Evolutionary conservation across 2,888 invertebrate species (phyloP), one percentile per base, ranked within the genome.

Genomic region (Encarsia formosa): DNA sequence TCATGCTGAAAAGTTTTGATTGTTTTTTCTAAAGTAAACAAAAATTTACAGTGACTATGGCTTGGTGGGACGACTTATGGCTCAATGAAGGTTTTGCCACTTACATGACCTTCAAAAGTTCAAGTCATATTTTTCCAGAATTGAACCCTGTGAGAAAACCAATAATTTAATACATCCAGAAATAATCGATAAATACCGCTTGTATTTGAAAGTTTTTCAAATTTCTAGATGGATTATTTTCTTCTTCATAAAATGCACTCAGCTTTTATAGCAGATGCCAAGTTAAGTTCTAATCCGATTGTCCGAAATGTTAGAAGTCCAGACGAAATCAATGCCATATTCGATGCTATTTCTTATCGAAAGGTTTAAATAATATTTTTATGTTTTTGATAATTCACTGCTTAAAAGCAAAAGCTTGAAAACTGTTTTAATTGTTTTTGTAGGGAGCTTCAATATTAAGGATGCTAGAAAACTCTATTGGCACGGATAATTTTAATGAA

Each of bases 1-100:
- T n/a, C n/a, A n/a, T n/a, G n/a, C n/a, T n/a, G n/a, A n/a, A n/a
- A n/a, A n/a, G n/a, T n/a, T n/a, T n/a, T n/a, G n/a, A n/a, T n/a
- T n/a, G n/a, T n/a, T n/a, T n/a, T n/a, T n/a, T n/a, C n/a, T n/a
- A n/a, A n/a, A n/a, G n/a, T n/a, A n/a, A n/a, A n/a, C n/a, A n/a
- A n/a, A n/a, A n/a, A n/a, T n/a, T n/a, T n/a, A n/a, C n/a, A 85
- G 94, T 94, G 1, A 95, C 94, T 5, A 87, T 94, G 88, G 81
- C 85, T 61, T 93, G 93, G 93, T 91, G 91, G 91, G 87, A 90
- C 69, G 94, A 95, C 71, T 76, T 91, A 1, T 91, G 95, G 95
- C 77, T 96, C 18, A 96, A 95, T 68, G 90, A 91, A 77, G 96
- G 95, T 0, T 96, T 96, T 71, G 95, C 95, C 3, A 83, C 86